Evolutionary conservation across 37 sponge, comb jelly and placozoan species (phyloP).

Genomic region (Beroe ovata): DNA sequence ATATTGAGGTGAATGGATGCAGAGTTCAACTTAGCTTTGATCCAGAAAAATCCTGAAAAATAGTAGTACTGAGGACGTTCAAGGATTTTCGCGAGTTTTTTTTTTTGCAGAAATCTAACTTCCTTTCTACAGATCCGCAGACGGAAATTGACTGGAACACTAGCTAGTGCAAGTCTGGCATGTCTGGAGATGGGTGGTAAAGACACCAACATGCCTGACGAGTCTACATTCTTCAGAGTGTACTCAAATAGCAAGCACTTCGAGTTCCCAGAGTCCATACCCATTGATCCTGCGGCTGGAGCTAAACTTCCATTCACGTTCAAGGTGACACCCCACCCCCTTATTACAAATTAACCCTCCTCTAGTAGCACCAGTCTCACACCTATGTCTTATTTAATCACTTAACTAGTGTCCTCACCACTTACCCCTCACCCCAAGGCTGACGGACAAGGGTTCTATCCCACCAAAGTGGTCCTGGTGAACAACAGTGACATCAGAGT

Average conservation of each 20-base stretch:
- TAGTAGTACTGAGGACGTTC: no score
- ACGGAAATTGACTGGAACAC: conserved; percentile 48
- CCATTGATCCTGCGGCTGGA: not conserved
- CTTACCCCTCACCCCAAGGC: no score
- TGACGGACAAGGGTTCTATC: conserved; percentile 66
- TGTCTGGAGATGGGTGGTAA: conserved; percentile 22
- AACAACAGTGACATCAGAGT: conserved; percentile 74
- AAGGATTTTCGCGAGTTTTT: no score
- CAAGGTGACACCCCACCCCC: no score
- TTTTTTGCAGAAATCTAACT: no score
- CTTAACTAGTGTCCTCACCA: no score
- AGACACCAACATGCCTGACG: not conserved
- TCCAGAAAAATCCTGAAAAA: no score
- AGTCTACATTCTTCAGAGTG: conserved; percentile 8
- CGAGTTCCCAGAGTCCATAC: not conserved
- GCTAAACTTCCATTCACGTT: conserved; percentile 48
- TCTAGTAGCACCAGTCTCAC: no score
- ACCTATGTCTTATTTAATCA: no score
- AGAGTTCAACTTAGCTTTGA: no score
- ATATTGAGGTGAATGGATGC: conserved; percentile 12
- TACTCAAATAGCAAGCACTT: conserved; percentile 65
- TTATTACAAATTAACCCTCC: no score
- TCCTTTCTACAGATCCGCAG: conserved; percentile 50
- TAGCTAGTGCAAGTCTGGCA: conserved; percentile 35
- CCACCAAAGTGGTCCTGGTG: conserved; percentile 38